phyloP scores from a whole-genome alignment of 1,140 invertebrate genomes.

The Drosophila malerkotliana region DNA sequence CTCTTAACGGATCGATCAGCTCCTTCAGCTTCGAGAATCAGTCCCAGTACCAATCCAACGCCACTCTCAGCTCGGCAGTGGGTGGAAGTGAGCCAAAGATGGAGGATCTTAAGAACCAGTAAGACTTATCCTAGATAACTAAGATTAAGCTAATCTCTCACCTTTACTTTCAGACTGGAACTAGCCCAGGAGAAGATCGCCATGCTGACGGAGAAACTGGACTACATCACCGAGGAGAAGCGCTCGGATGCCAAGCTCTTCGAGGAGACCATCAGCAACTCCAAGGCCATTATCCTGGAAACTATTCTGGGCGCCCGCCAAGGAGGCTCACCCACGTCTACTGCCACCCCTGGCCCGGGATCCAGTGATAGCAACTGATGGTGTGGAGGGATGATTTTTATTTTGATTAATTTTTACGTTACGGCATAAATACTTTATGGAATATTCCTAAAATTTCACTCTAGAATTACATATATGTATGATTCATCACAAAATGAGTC shows the following conservation, averaged over 20 bases:
- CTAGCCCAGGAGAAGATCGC: conserved; percentile 75
- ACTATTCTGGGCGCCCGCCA: conserved; percentile 49
- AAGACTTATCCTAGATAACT: conserved; percentile 8
- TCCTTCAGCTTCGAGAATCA: conserved; percentile 77
- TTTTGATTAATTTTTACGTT: conserved; percentile 39
- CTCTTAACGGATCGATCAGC: conserved; percentile 58
- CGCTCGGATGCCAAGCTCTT: conserved; percentile 70
- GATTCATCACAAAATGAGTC: no score
- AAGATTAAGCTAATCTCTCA: neutral
- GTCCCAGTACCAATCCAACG: conserved; percentile 42
- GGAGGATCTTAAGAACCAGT: conserved; percentile 72
- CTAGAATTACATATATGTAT: no score
- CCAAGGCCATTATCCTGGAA: conserved; percentile 71
- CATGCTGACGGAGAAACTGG: conserved; percentile 68
- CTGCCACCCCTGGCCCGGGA: neutral
- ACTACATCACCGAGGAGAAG: conserved; percentile 66
- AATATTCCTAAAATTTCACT: neutral
- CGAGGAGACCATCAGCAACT: conserved; percentile 65
- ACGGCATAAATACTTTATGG: neutral
- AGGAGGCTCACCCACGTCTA: neutral
- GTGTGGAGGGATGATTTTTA: conserved; percentile 16
- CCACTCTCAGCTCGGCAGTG: conserved; percentile 25
- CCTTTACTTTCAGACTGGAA: conserved; percentile 56
- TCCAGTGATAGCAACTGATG: conserved; percentile 8
- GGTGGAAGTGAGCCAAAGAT: conserved; percentile 25